These are phyloP conservation scores for Manis javanica DNA, from an alignment of 2,797 vertebrate genomes.

Conservation along the genomic window DNA sequence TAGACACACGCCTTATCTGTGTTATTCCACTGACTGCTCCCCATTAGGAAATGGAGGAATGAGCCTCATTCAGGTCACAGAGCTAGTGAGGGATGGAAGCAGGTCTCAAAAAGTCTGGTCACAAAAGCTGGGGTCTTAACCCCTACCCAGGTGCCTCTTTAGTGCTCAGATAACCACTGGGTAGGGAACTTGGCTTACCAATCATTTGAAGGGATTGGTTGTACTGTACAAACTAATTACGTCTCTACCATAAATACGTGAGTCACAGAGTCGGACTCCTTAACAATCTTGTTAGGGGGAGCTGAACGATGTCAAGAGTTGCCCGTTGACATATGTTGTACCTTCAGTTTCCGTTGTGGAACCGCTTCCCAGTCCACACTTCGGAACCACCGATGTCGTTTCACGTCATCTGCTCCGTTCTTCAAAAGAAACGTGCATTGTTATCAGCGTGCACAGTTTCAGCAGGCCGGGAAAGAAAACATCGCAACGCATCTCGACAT, in stretches of 20 bases:
- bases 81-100: no score
- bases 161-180: rapidly evolving
- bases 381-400: conserved; percentile 96
- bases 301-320: rapidly evolving
- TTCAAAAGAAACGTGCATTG: conserved; percentile 67
- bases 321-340: conserved; percentile 42
- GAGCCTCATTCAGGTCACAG: rapidly evolving
- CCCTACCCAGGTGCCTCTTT: rapidly evolving
- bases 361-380: conserved; percentile 94
- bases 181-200: rapidly evolving
- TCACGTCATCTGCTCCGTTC: conserved; percentile 96
- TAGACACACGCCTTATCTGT: background rate
- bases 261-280: background rate
- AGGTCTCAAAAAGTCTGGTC: rapidly evolving
- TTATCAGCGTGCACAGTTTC: rapidly evolving
- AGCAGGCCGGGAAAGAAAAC: rapidly evolving
- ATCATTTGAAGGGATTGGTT: rapidly evolving
- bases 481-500: rapidly evolving
- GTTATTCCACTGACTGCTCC: background rate
- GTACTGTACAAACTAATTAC: rapidly evolving
- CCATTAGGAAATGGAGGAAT: rapidly evolving
- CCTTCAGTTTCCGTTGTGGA: conserved; percentile 94
- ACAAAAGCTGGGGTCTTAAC: background rate
- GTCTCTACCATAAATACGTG: rapidly evolving
- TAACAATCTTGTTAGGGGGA: background rate